phyloP scores from a whole-genome alignment of 2,113 vertebrate genomes.

The Pantherophis guttatus region DNA sequence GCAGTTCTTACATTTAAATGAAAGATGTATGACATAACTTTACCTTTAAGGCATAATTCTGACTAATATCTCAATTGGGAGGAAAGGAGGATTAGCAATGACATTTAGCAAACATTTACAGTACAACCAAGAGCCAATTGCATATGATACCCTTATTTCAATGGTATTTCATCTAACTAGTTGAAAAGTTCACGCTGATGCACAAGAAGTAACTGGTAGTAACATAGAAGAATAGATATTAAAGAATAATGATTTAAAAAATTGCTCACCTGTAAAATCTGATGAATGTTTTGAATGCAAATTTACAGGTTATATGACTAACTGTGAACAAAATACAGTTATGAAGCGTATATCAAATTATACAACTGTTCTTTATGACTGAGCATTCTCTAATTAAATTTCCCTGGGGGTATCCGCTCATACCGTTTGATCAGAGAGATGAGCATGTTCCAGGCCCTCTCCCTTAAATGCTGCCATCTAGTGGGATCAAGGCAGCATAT shows the following conservation, averaged over 20 bases:
- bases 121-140: rapidly evolving
- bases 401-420: neutral
- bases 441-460: neutral
- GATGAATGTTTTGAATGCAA: neutral
- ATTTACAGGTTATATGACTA: neutral
- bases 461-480: neutral
- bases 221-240: neutral
- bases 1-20: neutral
- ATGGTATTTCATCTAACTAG: neutral
- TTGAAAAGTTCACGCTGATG: neutral
- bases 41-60: neutral
- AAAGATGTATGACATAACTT: neutral
- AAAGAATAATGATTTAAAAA: neutral
- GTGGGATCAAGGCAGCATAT: neutral
- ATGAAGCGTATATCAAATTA: neutral
- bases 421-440: neutral
- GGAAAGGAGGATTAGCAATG: neutral
- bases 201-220: neutral
- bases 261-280: neutral
- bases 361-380: neutral
- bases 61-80: neutral
- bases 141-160: neutral
- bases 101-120: neutral
- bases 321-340: neutral
- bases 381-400: neutral